Percentiles rank a stretch among this genome's conserved stretches.
phyloP scores from a whole-genome alignment of 2,113 vertebrate genomes.

The Coptodon rendalli region DNA sequence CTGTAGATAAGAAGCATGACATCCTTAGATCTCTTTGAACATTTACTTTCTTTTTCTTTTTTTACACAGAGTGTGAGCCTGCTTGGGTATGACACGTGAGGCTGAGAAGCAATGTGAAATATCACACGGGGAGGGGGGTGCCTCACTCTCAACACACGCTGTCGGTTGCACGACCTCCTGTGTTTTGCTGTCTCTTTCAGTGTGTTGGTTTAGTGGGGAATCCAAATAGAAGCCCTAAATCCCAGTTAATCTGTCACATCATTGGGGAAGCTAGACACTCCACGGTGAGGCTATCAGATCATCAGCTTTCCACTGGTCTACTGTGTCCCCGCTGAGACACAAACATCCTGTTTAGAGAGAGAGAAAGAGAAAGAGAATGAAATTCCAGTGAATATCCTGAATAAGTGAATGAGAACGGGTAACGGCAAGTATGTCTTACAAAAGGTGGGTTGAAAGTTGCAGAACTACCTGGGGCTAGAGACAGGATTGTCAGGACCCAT shows the following conservation, averaged over 20 bases:
- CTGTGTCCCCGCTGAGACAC: constrained; percentile 49
- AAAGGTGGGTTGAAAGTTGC: background rate
- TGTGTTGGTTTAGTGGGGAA: constrained; percentile 44
- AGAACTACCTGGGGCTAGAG: background rate
- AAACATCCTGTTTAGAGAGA: constrained; percentile 74
- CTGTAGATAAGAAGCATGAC: background rate
- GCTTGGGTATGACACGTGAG: background rate
- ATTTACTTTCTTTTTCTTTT: background rate
- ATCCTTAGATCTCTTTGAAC: background rate
- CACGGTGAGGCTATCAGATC: constrained; percentile 58
- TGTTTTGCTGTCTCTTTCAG: constrained; percentile 40
- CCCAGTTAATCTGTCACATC: constrained; percentile 62
- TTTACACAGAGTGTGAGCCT: background rate
- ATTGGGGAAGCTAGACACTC: constrained; percentile 51
- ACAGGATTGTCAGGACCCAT: background rate
- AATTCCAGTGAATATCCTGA: background rate
- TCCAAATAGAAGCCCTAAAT: constrained; percentile 56
- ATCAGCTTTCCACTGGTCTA: constrained; percentile 60
- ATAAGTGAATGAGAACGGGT: background rate
- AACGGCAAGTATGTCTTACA: background rate
- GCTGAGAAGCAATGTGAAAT: background rate
- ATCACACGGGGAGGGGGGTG: background rate
- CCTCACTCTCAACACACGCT: background rate
- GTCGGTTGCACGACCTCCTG: constrained; percentile 25
- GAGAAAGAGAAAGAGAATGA: constrained; percentile 10